Percentiles rank a stretch among this genome's conserved stretches.
phyloP scores from a whole-genome alignment of 2,113 vertebrate species.

The Pedionomus torquatus region DNA sequence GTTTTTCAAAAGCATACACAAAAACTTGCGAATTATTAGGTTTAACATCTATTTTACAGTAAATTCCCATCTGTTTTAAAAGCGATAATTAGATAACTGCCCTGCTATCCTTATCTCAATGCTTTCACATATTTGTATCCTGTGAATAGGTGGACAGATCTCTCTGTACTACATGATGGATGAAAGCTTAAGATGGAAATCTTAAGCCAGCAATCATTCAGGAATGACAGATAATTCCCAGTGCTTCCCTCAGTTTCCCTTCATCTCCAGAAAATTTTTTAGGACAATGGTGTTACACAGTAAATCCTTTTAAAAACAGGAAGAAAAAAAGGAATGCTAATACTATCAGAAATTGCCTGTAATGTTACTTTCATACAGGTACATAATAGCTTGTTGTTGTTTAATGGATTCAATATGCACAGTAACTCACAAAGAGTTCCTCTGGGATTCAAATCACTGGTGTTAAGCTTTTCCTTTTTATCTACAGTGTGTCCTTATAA shows the following conservation, averaged over 20 bases:
- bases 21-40: neutral
- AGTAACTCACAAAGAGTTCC: neutral
- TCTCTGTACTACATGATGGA: neutral
- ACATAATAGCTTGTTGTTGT: neutral
- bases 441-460: neutral
- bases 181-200: neutral
- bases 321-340: neutral
- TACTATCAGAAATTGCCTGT: neutral
- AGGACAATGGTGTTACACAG: neutral
- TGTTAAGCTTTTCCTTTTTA: neutral
- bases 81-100: neutral
- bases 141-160: neutral
- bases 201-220: neutral
- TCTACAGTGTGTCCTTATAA: neutral
- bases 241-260: neutral
- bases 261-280: neutral
- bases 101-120: neutral
- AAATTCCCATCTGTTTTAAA: neutral
- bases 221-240: neutral
- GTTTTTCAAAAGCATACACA: neutral
- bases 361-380: neutral
- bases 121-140: neutral
- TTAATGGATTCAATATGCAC: neutral
- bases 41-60: neutral
- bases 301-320: neutral